Conservation (phyloP, 2,113 vertebrate genomes). For the Hyperoodon ampullatus region DNA sequence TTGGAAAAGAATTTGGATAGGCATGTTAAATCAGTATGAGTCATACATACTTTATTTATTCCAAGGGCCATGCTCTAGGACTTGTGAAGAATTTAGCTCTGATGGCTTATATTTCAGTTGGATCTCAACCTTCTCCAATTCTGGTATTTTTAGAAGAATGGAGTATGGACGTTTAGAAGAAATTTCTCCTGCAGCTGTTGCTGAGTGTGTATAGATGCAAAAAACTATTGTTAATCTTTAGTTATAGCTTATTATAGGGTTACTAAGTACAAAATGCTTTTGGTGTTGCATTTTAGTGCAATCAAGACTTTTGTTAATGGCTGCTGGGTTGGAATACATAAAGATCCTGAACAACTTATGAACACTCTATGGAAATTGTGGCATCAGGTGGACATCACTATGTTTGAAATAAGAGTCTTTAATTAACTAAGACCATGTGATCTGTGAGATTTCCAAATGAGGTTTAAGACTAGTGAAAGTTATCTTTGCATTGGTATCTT, state of each 20-base stretch:
- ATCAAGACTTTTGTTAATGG: slow-evolving; percentile 99
- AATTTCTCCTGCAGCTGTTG: slow-evolving; percentile 98
- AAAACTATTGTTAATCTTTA: neutral
- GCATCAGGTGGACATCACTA: slow-evolving; percentile 99
- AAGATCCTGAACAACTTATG: slow-evolving; percentile 99
- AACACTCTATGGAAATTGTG: slow-evolving; percentile 96
- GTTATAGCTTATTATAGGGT: slow-evolving; percentile 5
- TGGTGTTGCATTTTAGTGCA: slow-evolving; percentile 85
- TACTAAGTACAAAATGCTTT: neutral
- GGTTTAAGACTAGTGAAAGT: neutral
- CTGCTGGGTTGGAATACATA: slow-evolving; percentile 99
- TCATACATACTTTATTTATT: slow-evolving; percentile 55
- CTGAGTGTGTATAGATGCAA: slow-evolving; percentile 89
- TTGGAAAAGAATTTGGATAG: slow-evolving; percentile 26
- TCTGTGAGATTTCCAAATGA: neutral
- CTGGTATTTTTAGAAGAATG: slow-evolving; percentile 99
- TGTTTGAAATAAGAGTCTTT: slow-evolving; percentile 92
- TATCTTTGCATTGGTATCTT: neutral
- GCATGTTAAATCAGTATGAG: neutral
- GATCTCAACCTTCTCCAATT: slow-evolving; percentile 98
- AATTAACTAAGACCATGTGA: neutral
- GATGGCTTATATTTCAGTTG: slow-evolving; percentile 99
- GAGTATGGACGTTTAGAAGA: slow-evolving; percentile 99
- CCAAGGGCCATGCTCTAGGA: slow-evolving; percentile 97
- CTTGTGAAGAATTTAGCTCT: slow-evolving; percentile 98